Evolutionary conservation across 2,113 vertebrate species (phyloP).

Genomic region (Himantopus leucocephalus): DNA sequence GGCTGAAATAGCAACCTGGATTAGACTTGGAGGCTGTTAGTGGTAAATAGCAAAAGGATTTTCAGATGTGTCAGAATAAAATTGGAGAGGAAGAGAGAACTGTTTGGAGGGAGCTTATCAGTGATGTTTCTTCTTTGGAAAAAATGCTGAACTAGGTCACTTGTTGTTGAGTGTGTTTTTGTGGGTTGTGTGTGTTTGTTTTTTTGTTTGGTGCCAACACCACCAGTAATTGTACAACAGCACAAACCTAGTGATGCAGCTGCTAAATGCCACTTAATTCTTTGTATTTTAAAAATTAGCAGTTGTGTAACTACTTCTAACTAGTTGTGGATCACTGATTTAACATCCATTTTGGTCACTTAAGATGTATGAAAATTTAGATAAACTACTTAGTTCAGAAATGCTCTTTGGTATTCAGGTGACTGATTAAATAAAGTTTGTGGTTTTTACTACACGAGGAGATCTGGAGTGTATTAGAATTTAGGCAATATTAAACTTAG

Average conservation of each 20-base stretch:
- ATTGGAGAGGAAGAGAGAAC: background rate
- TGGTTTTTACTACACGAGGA: accelerated
- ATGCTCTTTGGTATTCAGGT: background rate
- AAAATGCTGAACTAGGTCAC: background rate
- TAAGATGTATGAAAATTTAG: background rate
- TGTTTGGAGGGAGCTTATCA: background rate
- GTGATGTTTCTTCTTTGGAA: background rate
- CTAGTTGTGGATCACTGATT: background rate
- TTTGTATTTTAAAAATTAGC: background rate
- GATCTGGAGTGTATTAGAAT: background rate
- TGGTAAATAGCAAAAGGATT: background rate
- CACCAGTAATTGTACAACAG: background rate
- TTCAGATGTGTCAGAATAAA: background rate
- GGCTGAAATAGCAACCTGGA: background rate
- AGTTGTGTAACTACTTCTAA: background rate
- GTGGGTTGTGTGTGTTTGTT: background rate
- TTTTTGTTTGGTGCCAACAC: background rate
- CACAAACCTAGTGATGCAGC: background rate
- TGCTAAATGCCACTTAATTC: background rate
- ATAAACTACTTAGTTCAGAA: background rate
- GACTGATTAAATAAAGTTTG: background rate
- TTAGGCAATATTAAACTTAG: background rate
- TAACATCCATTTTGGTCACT: background rate
- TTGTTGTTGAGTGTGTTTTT: background rate
- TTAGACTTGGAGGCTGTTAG: background rate